phyloP scores from a whole-genome alignment of 2,113 vertebrate genomes.

The Megalops atlanticus region DNA sequence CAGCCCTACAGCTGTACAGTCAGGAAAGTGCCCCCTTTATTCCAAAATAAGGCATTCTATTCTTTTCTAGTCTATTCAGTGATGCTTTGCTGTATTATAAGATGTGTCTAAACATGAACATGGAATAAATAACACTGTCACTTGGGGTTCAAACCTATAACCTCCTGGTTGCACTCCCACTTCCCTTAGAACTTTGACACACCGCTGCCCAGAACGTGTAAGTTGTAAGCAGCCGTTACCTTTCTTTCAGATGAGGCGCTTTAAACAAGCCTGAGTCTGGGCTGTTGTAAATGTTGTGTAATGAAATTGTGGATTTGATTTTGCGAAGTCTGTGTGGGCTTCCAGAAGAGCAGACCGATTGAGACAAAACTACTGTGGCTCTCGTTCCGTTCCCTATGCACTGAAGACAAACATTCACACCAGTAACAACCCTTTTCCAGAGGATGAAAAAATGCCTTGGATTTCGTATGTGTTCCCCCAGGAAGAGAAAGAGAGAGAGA shows the following conservation, averaged over 20 bases:
- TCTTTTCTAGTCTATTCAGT: too few species aligned
- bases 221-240: neutral
- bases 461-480: too few species aligned
- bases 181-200: too few species aligned
- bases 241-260: neutral
- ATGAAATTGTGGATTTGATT: neutral
- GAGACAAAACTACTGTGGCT: neutral
- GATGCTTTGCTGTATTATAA: too few species aligned
- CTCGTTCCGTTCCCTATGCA: neutral
- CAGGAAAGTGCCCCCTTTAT: too few species aligned
- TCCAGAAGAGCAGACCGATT: neutral
- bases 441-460: neutral
- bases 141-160: neutral
- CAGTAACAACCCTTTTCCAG: neutral
- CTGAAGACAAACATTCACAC: neutral
- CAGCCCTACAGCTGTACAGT: too few species aligned
- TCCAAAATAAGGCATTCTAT: too few species aligned
- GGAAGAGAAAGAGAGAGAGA: too few species aligned
- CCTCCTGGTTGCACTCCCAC: neutral
- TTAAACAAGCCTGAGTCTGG: too few species aligned
- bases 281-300: neutral
- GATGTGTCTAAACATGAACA: too few species aligned
- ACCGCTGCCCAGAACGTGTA: too few species aligned
- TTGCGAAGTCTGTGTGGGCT: neutral
- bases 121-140: too few species aligned